Conservation (phyloP, 2,888 invertebrate species). For the Zhuqinia jingwanae region DNA sequence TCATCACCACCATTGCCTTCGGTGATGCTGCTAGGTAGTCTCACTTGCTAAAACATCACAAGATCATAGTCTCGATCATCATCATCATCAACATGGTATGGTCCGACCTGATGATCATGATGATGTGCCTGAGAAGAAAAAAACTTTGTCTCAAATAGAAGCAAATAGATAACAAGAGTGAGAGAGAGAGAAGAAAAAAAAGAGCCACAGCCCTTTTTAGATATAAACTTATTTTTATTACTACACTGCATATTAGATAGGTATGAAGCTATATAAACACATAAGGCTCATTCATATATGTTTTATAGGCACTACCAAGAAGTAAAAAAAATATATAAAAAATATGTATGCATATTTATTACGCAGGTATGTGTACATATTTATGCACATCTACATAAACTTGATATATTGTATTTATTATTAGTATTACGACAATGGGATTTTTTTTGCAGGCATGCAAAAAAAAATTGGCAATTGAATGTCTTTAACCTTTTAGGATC, state of each 20-base stretch:
- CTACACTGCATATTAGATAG: background rate
- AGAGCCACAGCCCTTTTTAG: conserved; percentile 60
- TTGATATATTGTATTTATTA: no score
- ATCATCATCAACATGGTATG: background rate
- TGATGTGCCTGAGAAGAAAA: background rate
- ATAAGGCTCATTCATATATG: conserved; percentile 9
- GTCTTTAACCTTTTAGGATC: conserved; percentile 68
- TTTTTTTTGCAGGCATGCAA: conserved; percentile 45
- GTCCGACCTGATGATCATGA: no score
- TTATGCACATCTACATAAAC: background rate
- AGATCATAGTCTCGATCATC: conserved; percentile 5
- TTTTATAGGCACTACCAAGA: background rate
- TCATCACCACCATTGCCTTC: no score
- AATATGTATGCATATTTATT: background rate
- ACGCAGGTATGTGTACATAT: background rate
- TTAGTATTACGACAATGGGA: conserved; percentile 52
- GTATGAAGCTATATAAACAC: background rate
- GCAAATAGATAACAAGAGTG: background rate
- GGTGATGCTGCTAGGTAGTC: conserved; percentile 14
- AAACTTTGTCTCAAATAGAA: conserved; percentile 34
- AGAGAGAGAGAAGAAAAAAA: background rate
- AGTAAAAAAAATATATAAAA: conserved; percentile 1
- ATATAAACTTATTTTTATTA: conserved; percentile 2
- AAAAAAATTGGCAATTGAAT: conserved; percentile 65
- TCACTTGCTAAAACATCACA: conserved; percentile 22